Percentiles rank a stretch among this genome's conserved stretches.
Evolutionary conservation across 2,888 invertebrate genomes (phyloP).

Genomic region (Drosophila pseudotalamancana): DNA sequence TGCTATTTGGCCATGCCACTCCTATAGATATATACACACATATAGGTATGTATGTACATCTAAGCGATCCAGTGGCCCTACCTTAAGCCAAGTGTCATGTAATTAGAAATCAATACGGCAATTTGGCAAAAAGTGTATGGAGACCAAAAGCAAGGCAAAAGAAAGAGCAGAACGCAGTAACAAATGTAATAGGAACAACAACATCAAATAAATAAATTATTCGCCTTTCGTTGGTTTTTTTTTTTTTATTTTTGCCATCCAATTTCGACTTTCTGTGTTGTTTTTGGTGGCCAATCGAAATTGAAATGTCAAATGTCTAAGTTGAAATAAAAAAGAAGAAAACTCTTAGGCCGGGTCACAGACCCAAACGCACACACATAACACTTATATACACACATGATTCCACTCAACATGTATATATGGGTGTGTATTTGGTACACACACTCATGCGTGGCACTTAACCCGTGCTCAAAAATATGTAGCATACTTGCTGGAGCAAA

Average conservation of each 20-base stretch:
- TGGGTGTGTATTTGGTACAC: conserved; percentile 27
- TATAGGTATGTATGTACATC: background rate
- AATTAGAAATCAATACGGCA: conserved; percentile 73
- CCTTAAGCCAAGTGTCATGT: conserved; percentile 64
- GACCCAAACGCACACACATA: conserved; percentile 29
- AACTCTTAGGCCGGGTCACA: conserved; percentile 49
- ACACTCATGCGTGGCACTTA: conserved; percentile 56
- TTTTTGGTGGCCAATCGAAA: conserved; percentile 52
- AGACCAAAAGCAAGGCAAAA: background rate
- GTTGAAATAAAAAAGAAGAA: conserved; percentile 25
- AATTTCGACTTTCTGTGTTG: conserved; percentile 27
- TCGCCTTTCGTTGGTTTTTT: conserved; percentile 5
- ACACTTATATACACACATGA: conserved; percentile 8
- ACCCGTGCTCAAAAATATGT: conserved; percentile 70
- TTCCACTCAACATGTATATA: background rate
- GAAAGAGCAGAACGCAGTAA: background rate
- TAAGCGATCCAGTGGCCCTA: conserved; percentile 42
- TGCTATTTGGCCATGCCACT: conserved; percentile 50
- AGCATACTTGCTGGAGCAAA: conserved; percentile 74
- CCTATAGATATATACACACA: conserved; percentile 19
- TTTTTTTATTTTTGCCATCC: too few species aligned
- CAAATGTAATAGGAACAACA: background rate
- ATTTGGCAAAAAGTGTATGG: conserved; percentile 45
- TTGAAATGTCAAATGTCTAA: conserved; percentile 68
- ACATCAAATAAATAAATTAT: conserved; percentile 4